Percentiles rank a stretch among this genome's conserved stretches.
These are phyloP conservation scores for Schmidtea mediterranea DNA, from an alignment of 1,140 invertebrate genomes.

Conservation along the genomic window DNA sequence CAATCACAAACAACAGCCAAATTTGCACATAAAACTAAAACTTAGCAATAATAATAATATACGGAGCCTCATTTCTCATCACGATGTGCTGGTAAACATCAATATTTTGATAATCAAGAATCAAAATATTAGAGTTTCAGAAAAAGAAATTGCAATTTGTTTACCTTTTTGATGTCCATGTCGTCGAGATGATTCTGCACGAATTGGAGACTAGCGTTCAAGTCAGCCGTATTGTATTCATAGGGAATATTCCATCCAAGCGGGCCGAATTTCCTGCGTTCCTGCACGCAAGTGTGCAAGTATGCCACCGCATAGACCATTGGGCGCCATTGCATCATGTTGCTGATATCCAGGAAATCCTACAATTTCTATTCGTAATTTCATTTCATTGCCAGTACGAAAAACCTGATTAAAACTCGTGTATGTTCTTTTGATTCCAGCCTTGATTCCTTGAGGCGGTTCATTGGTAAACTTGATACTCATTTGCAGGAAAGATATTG, in stretches of 20 bases:
- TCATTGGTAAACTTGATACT: constrained; percentile 93
- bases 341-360: constrained; percentile 69
- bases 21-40: too few relatives aligned
- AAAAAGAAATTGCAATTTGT: too few relatives aligned
- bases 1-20: too few relatives aligned
- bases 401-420: constrained; percentile 40
- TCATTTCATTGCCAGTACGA: too few relatives aligned
- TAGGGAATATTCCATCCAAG: constrained; percentile 87
- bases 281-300: constrained; percentile 35
- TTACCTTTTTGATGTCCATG: constrained; percentile 73
- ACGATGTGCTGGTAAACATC: too few relatives aligned
- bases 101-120: too few relatives aligned
- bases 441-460: constrained; percentile 62
- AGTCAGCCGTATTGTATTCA: constrained; percentile 90
- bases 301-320: constrained; percentile 77
- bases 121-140: too few relatives aligned
- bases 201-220: constrained; percentile 72
- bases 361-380: too few relatives aligned
- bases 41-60: too few relatives aligned
- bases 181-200: constrained; percentile 87
- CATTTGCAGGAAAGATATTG: constrained; percentile 62
- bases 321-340: constrained; percentile 68
- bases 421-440: constrained; percentile 55
- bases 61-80: too few relatives aligned
- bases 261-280: constrained; percentile 71